These are phyloP conservation scores for Ostrea edulis DNA, from an alignment of 1,140 invertebrate species.

Conservation along the genomic window DNA sequence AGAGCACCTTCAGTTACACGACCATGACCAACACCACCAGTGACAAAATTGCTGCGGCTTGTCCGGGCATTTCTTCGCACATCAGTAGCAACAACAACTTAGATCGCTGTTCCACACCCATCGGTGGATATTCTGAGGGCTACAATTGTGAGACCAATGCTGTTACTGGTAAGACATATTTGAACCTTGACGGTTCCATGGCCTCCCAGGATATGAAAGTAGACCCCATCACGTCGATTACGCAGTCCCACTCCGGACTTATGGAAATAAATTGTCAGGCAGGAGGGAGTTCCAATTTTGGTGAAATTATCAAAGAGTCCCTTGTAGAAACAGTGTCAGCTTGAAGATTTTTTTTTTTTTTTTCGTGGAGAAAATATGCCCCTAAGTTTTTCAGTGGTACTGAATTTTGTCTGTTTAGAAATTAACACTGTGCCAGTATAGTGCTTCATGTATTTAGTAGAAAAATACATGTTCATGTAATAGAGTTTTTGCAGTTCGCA, in stretches of 20 bases:
- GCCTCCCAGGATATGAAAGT: constrained; percentile 8
- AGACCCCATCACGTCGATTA: constrained; percentile 74
- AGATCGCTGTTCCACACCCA: constrained; percentile 15
- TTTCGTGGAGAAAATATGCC: not conserved
- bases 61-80: constrained; percentile 74
- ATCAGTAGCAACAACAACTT: constrained; percentile 65
- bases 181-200: constrained; percentile 37
- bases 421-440: not conserved
- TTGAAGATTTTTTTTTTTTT: constrained; percentile 71
- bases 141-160: constrained; percentile 30
- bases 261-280: not conserved
- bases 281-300: constrained; percentile 84
- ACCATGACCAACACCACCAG: constrained; percentile 75
- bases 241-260: not conserved
- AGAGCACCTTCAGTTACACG: constrained; percentile 66
- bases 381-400: not conserved
- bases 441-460: not conserved
- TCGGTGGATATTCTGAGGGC: constrained; percentile 31
- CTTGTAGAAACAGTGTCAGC: constrained; percentile 94
- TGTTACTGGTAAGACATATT: constrained; percentile 45
- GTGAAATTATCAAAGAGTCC: constrained; percentile 94
- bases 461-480: not conserved
- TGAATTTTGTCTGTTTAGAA: not conserved
- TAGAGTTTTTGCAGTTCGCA: constrained; percentile 1
- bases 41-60: constrained; percentile 73